Percentiles rank a stretch among this genome's conserved stretches.
These are phyloP conservation scores for Catamblyrhynchus diadema DNA, from an alignment of 2,797 vertebrate genomes.

Conservation along the genomic window DNA sequence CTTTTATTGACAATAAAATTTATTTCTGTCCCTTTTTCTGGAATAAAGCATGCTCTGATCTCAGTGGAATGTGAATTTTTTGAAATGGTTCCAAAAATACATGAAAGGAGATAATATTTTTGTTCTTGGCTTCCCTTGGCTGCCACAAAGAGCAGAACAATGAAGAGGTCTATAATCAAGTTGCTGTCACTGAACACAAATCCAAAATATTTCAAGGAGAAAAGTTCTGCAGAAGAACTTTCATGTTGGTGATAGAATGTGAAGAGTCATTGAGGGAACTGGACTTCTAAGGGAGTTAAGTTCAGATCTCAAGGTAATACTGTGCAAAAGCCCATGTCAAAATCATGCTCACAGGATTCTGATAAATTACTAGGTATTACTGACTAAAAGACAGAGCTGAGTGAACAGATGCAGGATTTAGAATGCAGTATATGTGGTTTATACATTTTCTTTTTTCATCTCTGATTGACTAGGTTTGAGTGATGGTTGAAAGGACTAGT, in stretches of 20 bases:
- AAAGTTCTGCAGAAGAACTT: background rate
- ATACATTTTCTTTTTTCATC: background rate
- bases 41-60: background rate
- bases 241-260: background rate
- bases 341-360: background rate
- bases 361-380: background rate
- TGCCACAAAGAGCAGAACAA: background rate
- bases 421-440: background rate
- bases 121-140: background rate
- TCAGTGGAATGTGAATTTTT: background rate
- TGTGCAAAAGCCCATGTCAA: background rate
- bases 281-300: background rate
- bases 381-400: background rate
- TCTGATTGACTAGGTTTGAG: background rate
- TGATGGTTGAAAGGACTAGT: background rate
- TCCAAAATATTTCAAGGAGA: constrained; percentile 13
- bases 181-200: background rate
- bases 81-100: background rate
- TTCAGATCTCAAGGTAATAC: background rate
- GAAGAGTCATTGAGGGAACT: background rate
- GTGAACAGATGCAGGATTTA: background rate
- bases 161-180: background rate
- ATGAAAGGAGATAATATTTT: background rate
- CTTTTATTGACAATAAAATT: background rate
- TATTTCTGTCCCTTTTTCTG: background rate